Evolutionary conservation across 53 echinoderm and acorn worm species (phyloP), one percentile per base, ranked within the genome.

Genomic region (Crossaster papposus): DNA sequence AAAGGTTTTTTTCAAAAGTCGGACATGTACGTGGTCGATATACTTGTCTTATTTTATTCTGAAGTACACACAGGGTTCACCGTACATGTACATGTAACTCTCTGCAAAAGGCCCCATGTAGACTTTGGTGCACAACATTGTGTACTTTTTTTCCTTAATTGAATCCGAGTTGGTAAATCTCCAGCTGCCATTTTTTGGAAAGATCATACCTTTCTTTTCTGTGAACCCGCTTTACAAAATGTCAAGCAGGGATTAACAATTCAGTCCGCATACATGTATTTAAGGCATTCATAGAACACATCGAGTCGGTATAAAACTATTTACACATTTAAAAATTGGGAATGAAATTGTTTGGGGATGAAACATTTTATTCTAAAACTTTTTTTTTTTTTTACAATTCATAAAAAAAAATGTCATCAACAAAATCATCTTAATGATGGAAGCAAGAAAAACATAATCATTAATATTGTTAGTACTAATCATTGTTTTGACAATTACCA

Each of bases 171-270:
- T 35, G 36, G 23, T 14, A 17, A 74, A 20, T 18, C 35, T 35
- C 14, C 75, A 12, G 28, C 75, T 11, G 75, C 22, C 34, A 17
- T 74, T 72, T 72, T n/a, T 44, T 44, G 5, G 72, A 28, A 71
- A 71, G 32, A n/a, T 28, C 26, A 6, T 6, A 71, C 32, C 30
- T 34, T 74, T 74, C 15, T 34, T 35, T 72, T 72, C 12, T 26
- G 34, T 4, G 14, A 35, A 32, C 34, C 75, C 35, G 35, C 44
- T 34, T 23, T 23, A 14, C 23, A 78, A 78, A 78, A 78, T 78
- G 78, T 50, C 78, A 78, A 78, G 50, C 22, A 36, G 78, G 78
- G 18, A 78, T 78, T 78, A 51, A 51, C 26, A 78, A 78, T 78
- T 78, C 51, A 50, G 50, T 15, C 7, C 20, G 51, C 8, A 50